Conservation (phyloP, 2,113 vertebrate species). For the Pachyramphus minor region DNA sequence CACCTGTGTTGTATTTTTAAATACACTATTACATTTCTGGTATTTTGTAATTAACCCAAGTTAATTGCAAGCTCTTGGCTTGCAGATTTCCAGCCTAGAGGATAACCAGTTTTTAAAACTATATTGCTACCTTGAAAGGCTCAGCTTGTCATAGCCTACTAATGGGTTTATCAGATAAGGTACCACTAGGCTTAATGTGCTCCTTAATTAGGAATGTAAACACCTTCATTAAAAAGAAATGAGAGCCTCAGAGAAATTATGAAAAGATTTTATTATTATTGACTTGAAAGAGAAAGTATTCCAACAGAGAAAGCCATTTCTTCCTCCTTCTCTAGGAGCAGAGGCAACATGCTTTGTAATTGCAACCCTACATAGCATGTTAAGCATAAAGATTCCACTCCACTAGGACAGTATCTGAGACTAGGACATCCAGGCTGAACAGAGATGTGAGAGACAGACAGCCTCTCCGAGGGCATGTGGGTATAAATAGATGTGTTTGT, state of each 20-base stretch:
- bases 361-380: fast-evolving
- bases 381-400: background rate
- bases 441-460: background rate
- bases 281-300: background rate
- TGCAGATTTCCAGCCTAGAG: conserved; percentile 53
- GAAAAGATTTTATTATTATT: background rate
- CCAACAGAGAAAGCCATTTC: background rate
- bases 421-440: background rate
- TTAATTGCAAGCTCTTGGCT: conserved; percentile 35
- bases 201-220: conserved; percentile 64
- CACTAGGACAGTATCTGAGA: background rate
- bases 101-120: conserved; percentile 45
- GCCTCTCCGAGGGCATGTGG: background rate
- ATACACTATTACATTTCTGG: conserved; percentile 47
- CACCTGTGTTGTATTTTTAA: conserved; percentile 53
- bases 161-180: conserved; percentile 56
- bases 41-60: conserved; percentile 53
- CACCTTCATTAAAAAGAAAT: conserved; percentile 38
- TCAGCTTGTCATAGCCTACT: conserved; percentile 17
- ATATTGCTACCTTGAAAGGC: conserved; percentile 23
- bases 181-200: background rate
- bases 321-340: background rate
- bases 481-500: background rate
- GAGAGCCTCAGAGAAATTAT: conserved; percentile 17
- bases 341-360: background rate